phyloP scores from a whole-genome alignment of 2,797 vertebrate genomes.

The Hypotaenidia okinawae region DNA sequence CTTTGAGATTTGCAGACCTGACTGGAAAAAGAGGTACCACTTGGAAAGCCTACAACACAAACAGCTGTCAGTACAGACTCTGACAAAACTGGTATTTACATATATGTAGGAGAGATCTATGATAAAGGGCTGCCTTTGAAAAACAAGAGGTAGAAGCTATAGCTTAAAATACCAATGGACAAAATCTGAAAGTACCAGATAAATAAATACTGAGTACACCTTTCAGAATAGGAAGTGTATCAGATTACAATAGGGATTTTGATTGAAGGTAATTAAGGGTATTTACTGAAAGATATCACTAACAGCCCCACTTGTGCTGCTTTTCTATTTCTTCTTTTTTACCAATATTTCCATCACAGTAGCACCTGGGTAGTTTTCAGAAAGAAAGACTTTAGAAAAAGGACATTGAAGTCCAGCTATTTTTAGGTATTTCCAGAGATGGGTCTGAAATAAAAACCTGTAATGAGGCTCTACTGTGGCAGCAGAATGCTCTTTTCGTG shows the following conservation, averaged over 20 bases:
- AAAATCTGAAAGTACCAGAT: not conserved
- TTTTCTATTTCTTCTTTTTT: not conserved
- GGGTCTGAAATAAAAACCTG: not conserved
- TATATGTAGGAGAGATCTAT: not conserved
- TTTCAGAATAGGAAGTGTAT: not conserved
- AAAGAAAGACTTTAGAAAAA: not conserved
- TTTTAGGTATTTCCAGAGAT: not conserved
- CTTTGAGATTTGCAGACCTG: not conserved
- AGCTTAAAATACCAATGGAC: not conserved
- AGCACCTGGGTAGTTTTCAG: not conserved
- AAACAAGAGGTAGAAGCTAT: not conserved
- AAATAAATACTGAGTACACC: not conserved
- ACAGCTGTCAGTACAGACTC: not conserved
- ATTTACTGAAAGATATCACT: not conserved
- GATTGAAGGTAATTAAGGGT: constrained; percentile 9
- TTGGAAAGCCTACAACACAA: not conserved
- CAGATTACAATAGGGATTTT: constrained; percentile 6
- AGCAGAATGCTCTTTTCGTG: not conserved
- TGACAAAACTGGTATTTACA: not conserved
- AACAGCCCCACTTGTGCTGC: not conserved
- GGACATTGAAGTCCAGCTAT: not conserved
- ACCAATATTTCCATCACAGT: not conserved
- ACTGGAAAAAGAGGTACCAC: not conserved
- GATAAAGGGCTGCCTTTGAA: not conserved
- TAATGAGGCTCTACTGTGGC: not conserved